phyloP scores from a whole-genome alignment of 2,797 vertebrate species.

The Champsocephalus esox region DNA sequence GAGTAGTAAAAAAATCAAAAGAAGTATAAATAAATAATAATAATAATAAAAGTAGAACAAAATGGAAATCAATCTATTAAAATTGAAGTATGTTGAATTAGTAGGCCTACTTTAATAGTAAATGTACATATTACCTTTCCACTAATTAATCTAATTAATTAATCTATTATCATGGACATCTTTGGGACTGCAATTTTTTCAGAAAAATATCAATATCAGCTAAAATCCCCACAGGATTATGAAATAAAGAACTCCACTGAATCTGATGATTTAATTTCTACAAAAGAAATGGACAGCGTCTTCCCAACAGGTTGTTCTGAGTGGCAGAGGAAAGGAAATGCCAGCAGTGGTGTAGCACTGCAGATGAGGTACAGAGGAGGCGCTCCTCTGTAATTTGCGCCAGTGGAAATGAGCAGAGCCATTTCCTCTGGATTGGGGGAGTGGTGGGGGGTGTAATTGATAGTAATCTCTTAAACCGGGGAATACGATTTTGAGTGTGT shows the following conservation, averaged over 20 bases:
- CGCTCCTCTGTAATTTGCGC: conserved; percentile 67
- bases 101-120: no score
- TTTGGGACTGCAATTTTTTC: background rate
- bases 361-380: conserved; percentile 31
- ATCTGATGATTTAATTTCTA: conserved; percentile 23
- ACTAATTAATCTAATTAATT: no score
- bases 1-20: no score
- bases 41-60: no score
- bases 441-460: conserved; percentile 18
- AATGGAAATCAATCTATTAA: no score
- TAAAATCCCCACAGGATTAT: background rate
- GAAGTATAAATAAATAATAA: no score
- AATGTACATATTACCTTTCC: no score
- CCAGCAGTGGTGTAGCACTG: conserved; percentile 32
- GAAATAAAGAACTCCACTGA: conserved; percentile 23
- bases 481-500: conserved; percentile 15
- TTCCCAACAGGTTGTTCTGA: conserved; percentile 53
- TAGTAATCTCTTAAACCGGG: conserved; percentile 51
- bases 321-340: conserved; percentile 50
- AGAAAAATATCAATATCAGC: background rate
- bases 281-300: conserved; percentile 39
- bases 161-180: background rate
- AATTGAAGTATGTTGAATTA: no score
- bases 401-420: conserved; percentile 71
- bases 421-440: conserved; percentile 72